phyloP scores from a whole-genome alignment of 2,888 invertebrate genomes.

The Lasioglossum lativentre region DNA sequence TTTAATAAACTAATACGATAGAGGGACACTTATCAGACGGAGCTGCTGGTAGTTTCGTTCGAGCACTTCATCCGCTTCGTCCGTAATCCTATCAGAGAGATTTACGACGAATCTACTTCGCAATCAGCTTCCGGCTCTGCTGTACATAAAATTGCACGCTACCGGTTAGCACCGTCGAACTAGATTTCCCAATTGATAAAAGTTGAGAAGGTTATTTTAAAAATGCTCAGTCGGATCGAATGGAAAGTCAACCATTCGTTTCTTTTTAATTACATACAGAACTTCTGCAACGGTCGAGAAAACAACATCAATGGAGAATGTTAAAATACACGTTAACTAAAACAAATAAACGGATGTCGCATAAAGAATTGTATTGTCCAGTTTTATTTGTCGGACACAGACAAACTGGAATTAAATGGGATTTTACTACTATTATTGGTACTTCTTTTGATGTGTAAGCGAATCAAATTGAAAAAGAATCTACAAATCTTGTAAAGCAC shows the following conservation, averaged over 20 bases:
- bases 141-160: neutral
- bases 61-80: constrained; percentile 27
- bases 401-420: neutral
- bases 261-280: neutral
- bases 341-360: neutral
- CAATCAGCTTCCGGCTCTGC: neutral
- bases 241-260: neutral
- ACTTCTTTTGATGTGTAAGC: neutral
- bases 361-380: neutral
- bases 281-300: neutral
- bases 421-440: neutral
- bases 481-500: neutral
- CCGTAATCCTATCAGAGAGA: constrained; percentile 17
- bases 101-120: constrained; percentile 5
- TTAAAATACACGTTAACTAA: neutral
- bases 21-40: constrained; percentile 19
- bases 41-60: constrained; percentile 14
- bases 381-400: neutral
- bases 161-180: neutral
- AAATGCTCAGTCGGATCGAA: neutral
- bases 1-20: constrained; percentile 22
- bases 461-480: neutral
- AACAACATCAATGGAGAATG: neutral
- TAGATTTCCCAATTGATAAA: neutral
- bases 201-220: neutral